phyloP scores from a whole-genome alignment of 2,888 invertebrate genomes.

The Ctenicera cuprea region DNA sequence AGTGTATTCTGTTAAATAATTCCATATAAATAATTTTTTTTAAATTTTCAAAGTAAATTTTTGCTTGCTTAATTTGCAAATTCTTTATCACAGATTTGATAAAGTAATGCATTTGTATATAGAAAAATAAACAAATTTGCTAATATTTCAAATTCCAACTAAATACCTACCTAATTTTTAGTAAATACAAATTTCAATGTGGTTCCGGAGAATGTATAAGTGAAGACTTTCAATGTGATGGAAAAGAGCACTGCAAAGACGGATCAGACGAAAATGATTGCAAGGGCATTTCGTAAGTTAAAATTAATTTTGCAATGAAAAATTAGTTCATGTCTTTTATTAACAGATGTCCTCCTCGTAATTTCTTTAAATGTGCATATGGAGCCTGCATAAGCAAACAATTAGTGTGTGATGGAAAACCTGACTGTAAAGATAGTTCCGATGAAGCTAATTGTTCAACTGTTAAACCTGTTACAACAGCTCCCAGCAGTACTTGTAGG shows the following conservation, averaged over 20 bases:
- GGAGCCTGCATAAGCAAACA: conserved; percentile 73
- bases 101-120: no score
- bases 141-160: neutral
- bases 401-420: conserved; percentile 71
- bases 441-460: conserved; percentile 49
- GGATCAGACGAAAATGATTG: conserved; percentile 47
- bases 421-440: conserved; percentile 70
- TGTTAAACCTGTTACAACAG: neutral
- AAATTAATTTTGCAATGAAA: neutral
- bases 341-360: conserved; percentile 69
- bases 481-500: neutral
- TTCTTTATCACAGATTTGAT: no score
- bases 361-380: conserved; percentile 73
- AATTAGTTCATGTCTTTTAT: neutral
- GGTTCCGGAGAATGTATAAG: conserved; percentile 70
- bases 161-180: neutral
- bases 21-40: no score
- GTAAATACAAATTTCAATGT: conserved; percentile 58
- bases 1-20: no score
- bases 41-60: no score
- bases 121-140: no score
- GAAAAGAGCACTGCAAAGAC: conserved; percentile 71
- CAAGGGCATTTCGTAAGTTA: conserved; percentile 40
- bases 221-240: conserved; percentile 71
- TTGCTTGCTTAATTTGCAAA: no score